Percentiles rank a stretch among this genome's conserved stretches.
phyloP scores from a whole-genome alignment of 2,888 invertebrate species.

The Epiblema foenella region DNA sequence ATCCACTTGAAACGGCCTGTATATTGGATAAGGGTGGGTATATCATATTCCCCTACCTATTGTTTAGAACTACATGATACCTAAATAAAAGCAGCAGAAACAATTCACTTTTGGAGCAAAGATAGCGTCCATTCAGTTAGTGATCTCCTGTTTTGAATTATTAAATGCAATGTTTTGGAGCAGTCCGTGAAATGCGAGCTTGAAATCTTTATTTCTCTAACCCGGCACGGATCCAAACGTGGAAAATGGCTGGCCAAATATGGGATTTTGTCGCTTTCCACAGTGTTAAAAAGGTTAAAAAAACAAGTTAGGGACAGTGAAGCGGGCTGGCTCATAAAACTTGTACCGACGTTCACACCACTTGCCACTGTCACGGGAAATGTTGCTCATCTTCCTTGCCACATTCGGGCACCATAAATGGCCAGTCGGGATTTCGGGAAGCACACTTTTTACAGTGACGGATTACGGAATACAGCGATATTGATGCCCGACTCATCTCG shows the following conservation, averaged over 20 bases:
- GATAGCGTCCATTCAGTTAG: neutral
- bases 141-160: conserved; percentile 15
- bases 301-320: conserved; percentile 49
- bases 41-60: neutral
- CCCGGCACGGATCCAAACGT: conserved; percentile 63
- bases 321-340: conserved; percentile 72
- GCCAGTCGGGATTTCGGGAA: conserved; percentile 21
- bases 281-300: conserved; percentile 62
- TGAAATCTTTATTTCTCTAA: conserved; percentile 67
- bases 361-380: conserved; percentile 57
- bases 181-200: conserved; percentile 46
- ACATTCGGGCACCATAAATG: conserved; percentile 35
- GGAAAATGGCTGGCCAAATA: conserved; percentile 70
- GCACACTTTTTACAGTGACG: conserved; percentile 34
- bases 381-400: conserved; percentile 50
- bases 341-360: conserved; percentile 64
- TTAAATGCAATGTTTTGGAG: conserved; percentile 15
- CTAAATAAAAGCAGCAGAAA: neutral
- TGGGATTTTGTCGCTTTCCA: conserved; percentile 67
- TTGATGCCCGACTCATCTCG: conserved; percentile 17
- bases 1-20: too few species aligned
- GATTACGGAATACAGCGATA: conserved; percentile 30
- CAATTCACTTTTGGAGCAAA: neutral
- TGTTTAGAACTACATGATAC: neutral
- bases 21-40: too few species aligned